Percentiles rank a stretch among this genome's conserved stretches.
These are phyloP conservation scores for Acronicta psi DNA, from an alignment of 2,888 invertebrate species.

Conservation along the genomic window DNA sequence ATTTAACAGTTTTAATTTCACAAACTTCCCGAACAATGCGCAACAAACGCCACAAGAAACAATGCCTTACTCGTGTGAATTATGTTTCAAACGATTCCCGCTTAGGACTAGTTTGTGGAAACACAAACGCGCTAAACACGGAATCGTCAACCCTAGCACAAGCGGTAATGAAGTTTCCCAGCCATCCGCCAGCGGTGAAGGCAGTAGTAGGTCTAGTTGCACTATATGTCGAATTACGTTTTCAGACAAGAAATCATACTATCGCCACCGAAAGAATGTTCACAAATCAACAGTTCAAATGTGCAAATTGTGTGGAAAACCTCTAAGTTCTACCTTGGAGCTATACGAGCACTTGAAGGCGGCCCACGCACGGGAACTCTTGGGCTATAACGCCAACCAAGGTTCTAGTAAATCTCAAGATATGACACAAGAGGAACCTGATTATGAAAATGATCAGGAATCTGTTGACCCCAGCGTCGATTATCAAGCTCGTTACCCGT, in stretches of 20 bases:
- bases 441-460: conserved; percentile 81
- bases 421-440: conserved; percentile 71
- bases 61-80: conserved; percentile 80
- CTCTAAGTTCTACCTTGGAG: conserved; percentile 90
- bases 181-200: conserved; percentile 60
- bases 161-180: conserved; percentile 63
- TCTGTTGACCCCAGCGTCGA: conserved; percentile 78
- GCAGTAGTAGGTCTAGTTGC: conserved; percentile 86
- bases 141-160: conserved; percentile 75
- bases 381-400: conserved; percentile 84
- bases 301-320: conserved; percentile 91
- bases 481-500: conserved; percentile 87
- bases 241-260: conserved; percentile 89
- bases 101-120: conserved; percentile 84
- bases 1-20: conserved; percentile 85
- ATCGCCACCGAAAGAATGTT: conserved; percentile 89
- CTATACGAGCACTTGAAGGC: conserved; percentile 90
- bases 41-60: conserved; percentile 69
- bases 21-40: conserved; percentile 72
- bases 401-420: conserved; percentile 78
- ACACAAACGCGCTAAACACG: conserved; percentile 87
- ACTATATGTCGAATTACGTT: conserved; percentile 90
- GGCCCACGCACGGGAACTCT: conserved; percentile 87
- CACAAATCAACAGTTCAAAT: conserved; percentile 87
- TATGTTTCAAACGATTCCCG: conserved; percentile 84